These are phyloP conservation scores for Beris chalybata DNA, from an alignment of 2,888 invertebrate species.

Conservation along the genomic window DNA sequence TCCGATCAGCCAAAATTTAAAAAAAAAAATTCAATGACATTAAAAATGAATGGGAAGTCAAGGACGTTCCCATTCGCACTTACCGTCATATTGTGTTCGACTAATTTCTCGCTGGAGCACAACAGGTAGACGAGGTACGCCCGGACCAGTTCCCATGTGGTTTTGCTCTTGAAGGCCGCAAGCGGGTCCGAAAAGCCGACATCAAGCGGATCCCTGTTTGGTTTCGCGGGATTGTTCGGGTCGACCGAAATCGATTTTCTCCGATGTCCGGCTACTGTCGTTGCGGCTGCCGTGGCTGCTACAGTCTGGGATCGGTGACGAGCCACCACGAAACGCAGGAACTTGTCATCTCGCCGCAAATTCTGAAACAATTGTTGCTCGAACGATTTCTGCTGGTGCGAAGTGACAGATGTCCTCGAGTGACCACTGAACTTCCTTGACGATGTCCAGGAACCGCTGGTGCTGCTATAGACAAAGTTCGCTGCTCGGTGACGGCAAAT, in stretches of 20 bases:
- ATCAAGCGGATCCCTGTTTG: conserved; percentile 72
- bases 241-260: conserved; percentile 41
- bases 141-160: conserved; percentile 85
- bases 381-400: conserved; percentile 15
- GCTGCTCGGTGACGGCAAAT: conserved; percentile 50
- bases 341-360: conserved; percentile 34
- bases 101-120: conserved; percentile 83
- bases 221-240: conserved; percentile 44
- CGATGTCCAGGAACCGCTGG: conserved; percentile 18
- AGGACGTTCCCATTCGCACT: conserved; percentile 49
- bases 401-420: neutral
- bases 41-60: too few species aligned
- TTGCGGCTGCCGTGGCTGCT: conserved; percentile 12
- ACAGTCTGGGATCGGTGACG: conserved; percentile 33
- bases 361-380: conserved; percentile 35
- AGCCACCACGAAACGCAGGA: conserved; percentile 27
- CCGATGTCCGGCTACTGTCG: conserved; percentile 13
- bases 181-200: conserved; percentile 83
- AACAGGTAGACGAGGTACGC: conserved; percentile 90
- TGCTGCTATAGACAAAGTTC: conserved; percentile 41
- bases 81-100: conserved; percentile 92
- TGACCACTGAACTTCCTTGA: conserved; percentile 14
- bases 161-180: conserved; percentile 95
- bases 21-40: too few species aligned
- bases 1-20: too few species aligned